Percentiles rank a stretch among this genome's conserved stretches.
These are phyloP conservation scores for Contarinia nasturtii DNA, from an alignment of 1,140 invertebrate species.

Conservation along the genomic window DNA sequence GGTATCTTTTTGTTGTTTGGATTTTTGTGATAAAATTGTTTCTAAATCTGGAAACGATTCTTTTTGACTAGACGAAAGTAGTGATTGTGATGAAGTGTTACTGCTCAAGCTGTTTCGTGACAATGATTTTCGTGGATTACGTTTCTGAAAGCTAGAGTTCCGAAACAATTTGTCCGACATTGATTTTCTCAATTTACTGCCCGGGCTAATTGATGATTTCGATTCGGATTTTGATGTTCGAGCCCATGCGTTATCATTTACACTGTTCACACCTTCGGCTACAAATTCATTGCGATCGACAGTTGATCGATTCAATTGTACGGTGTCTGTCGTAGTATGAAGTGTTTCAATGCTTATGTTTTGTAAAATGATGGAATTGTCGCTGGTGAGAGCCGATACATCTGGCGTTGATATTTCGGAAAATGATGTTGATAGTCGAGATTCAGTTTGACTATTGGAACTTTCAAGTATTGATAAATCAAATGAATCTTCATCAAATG, in stretches of 20 bases:
- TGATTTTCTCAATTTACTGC: neutral
- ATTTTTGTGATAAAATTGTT: constrained; percentile 19
- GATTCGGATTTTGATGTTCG: constrained; percentile 25
- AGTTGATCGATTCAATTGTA: neutral
- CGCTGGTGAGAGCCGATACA: neutral
- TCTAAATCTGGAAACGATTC: constrained; percentile 16
- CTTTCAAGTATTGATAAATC: constrained; percentile 17
- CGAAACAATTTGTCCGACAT: constrained; percentile 38
- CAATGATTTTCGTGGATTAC: constrained; percentile 56
- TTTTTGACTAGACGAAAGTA: too few relatives aligned
- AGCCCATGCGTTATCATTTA: constrained; percentile 32
- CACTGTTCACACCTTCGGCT: constrained; percentile 11
- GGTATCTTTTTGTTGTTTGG: constrained; percentile 11
- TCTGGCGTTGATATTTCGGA: neutral
- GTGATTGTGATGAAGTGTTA: too few relatives aligned
- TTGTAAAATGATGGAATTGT: constrained; percentile 1
- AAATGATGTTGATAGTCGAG: neutral
- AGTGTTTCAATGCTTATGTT: neutral
- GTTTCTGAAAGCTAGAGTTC: constrained; percentile 40
- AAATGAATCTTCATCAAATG: constrained; percentile 17
- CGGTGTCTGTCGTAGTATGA: neutral
- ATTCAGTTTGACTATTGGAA: constrained; percentile 7
- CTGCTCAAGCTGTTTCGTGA: constrained; percentile 13
- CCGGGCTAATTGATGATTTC: neutral
- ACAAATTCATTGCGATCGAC: constrained; percentile 10